phyloP scores from a whole-genome alignment of 2,888 invertebrate genomes.

The Leptodirus hochenwartii region DNA sequence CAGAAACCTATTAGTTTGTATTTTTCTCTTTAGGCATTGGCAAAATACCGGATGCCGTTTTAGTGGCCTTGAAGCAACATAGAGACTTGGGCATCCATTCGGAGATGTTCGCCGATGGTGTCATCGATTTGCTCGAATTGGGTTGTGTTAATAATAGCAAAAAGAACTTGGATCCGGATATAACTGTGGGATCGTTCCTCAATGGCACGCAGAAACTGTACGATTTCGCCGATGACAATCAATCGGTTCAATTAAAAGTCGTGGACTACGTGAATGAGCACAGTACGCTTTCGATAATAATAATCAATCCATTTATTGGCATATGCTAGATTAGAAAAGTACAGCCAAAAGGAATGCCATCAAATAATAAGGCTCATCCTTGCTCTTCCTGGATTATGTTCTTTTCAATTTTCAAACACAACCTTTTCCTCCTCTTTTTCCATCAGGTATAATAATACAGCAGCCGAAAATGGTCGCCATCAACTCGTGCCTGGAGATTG shows the following conservation, averaged over 20 bases:
- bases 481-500: conserved; percentile 47
- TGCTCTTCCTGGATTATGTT: too few relatives aligned
- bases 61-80: conserved; percentile 33
- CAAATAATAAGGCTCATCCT: too few relatives aligned
- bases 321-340: too few relatives aligned
- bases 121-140: conserved; percentile 36
- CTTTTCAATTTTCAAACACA: too few relatives aligned
- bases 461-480: conserved; percentile 45
- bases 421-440: too few relatives aligned
- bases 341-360: too few relatives aligned
- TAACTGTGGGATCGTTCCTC: conserved; percentile 38
- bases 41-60: conserved; percentile 41
- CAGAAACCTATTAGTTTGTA: too few relatives aligned
- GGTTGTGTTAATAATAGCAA: conserved; percentile 39
- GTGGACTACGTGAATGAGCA: conserved; percentile 36
- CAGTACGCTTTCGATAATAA: too few relatives aligned
- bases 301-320: too few relatives aligned
- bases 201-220: conserved; percentile 39
- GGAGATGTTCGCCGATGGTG: conserved; percentile 43
- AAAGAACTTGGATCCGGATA: conserved; percentile 36
- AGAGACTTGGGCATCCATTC: conserved; percentile 44
- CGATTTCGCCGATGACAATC: conserved; percentile 44
- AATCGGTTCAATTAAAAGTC: conserved; percentile 37
- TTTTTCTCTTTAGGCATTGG: too few relatives aligned
- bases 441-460: too few relatives aligned